Conservation (phyloP, 2,888 invertebrate species). For the Acleris sparsana region DNA sequence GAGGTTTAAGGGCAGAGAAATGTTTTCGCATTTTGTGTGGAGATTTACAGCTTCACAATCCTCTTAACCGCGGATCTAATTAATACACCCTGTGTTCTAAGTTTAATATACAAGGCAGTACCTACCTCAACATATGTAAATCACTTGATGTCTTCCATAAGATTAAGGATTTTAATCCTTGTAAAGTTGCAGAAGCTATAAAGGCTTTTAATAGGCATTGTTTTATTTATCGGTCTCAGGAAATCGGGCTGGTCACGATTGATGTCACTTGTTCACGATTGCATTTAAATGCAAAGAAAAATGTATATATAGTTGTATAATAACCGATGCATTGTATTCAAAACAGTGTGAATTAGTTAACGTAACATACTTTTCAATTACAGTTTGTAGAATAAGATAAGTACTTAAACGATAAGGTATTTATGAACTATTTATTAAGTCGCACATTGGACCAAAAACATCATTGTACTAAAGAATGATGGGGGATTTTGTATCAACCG, state of each 20-base stretch:
- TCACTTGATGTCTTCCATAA: background rate
- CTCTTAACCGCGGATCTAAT: too few species aligned
- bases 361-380: too few species aligned
- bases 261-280: slow-evolving; percentile 53
- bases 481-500: too few species aligned
- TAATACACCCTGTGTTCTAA: too few species aligned
- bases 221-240: slow-evolving; percentile 55
- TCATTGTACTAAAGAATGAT: too few species aligned
- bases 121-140: background rate
- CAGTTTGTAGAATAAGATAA: too few species aligned
- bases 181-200: background rate
- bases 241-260: slow-evolving; percentile 62
- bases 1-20: too few species aligned
- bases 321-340: slow-evolving; percentile 48
- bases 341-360: slow-evolving; percentile 38
- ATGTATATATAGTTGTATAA: slow-evolving; percentile 29
- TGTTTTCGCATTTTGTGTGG: too few species aligned
- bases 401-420: too few species aligned
- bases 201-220: background rate
- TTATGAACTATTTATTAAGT: too few species aligned
- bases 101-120: background rate
- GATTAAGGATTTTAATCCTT: background rate
- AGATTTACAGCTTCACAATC: too few species aligned
- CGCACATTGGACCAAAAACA: too few species aligned
- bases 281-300: slow-evolving; percentile 44